phyloP scores from a whole-genome alignment of 2,797 vertebrate genomes.

The Rhinophrynus dorsalis region DNA sequence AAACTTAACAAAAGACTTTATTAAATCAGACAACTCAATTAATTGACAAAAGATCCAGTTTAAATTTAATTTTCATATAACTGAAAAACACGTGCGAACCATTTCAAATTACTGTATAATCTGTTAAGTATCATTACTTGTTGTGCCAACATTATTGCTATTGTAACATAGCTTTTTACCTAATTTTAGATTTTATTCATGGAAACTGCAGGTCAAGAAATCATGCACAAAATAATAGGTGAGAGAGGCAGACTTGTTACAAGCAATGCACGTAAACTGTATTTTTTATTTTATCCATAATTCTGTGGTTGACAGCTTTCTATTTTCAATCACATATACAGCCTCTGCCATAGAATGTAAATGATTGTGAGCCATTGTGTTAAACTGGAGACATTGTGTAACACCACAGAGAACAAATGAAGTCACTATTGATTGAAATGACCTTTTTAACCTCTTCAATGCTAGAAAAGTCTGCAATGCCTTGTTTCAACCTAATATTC shows the following conservation, averaged over 20 bases:
- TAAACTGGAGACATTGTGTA: no score
- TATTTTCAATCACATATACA: slow-evolving; percentile 57
- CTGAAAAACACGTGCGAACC: neutral
- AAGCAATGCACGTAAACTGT: slow-evolving; percentile 1
- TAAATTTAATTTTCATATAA: neutral
- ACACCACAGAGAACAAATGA: no score
- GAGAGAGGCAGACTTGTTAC: slow-evolving; percentile 28
- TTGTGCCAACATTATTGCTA: slow-evolving; percentile 8
- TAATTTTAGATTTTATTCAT: slow-evolving; percentile 13
- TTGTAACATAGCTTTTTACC: slow-evolving; percentile 35
- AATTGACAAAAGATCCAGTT: neutral
- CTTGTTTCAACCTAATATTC: no score
- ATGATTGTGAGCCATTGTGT: no score
- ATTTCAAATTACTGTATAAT: no score
- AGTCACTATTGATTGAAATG: no score
- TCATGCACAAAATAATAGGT: slow-evolving; percentile 43
- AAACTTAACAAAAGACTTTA: no score
- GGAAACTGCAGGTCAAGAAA: slow-evolving; percentile 44
- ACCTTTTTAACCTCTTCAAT: no score
- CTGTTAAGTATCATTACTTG: no score
- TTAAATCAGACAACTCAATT: slow-evolving; percentile 3
- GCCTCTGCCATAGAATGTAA: slow-evolving; percentile 57
- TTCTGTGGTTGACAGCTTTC: slow-evolving; percentile 52
- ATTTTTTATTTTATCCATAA: slow-evolving; percentile 46
- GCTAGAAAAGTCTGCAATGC: no score